phyloP scores from a whole-genome alignment of 2,888 invertebrate species.

The Nycteola revayana region DNA sequence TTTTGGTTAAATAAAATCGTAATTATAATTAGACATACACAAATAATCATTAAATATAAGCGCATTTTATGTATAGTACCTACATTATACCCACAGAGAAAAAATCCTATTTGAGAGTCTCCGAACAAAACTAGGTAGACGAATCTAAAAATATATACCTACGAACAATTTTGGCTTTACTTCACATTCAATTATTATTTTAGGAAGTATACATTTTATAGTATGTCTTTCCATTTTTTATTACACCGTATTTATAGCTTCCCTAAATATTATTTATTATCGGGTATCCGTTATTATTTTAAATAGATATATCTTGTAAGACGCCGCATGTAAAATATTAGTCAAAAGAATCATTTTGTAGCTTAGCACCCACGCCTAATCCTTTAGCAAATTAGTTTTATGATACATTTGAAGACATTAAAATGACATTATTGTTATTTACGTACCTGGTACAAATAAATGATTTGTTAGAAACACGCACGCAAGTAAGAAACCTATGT shows the following conservation, averaged over 20 bases:
- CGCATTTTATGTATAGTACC: too few species aligned
- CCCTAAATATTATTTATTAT: slow-evolving; percentile 9
- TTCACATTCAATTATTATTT: too few species aligned
- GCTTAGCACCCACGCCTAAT: slow-evolving; percentile 11
- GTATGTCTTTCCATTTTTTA: too few species aligned
- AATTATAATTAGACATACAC: too few species aligned
- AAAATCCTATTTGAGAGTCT: too few species aligned
- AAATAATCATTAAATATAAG: too few species aligned
- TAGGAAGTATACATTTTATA: too few species aligned
- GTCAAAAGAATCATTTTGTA: slow-evolving; percentile 11
- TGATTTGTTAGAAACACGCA: slow-evolving; percentile 16
- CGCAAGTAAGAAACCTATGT: slow-evolving; percentile 3
- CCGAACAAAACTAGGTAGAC: too few species aligned
- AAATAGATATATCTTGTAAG: slow-evolving; percentile 1
- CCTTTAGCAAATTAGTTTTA: slow-evolving; percentile 6
- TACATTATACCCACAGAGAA: too few species aligned
- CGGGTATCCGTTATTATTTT: slow-evolving; percentile 6
- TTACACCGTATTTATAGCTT: background rate
- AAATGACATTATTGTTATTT: slow-evolving; percentile 15
- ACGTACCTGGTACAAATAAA: slow-evolving; percentile 22
- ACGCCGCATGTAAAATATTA: slow-evolving; percentile 5
- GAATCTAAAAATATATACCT: too few species aligned
- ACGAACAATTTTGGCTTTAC: too few species aligned
- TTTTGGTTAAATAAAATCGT: too few species aligned
- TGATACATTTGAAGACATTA: slow-evolving; percentile 12